phyloP scores from a whole-genome alignment of 2,113 vertebrate species.

The Capreolus pygargus region DNA sequence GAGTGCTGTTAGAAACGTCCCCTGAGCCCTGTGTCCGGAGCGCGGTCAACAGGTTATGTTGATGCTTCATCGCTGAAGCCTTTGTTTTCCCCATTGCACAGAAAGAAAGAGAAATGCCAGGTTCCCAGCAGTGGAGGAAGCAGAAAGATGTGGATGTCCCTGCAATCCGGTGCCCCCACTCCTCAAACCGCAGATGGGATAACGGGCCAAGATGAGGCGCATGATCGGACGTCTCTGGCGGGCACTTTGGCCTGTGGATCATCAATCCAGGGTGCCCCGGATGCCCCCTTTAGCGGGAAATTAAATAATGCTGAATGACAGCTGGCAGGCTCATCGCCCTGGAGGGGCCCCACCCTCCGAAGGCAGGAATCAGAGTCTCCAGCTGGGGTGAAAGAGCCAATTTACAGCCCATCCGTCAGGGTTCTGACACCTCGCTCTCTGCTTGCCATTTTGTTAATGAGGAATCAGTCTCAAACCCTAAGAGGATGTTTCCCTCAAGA shows the following conservation, averaged over 20 bases:
- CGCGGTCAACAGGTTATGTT: rapidly evolving
- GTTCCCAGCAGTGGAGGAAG: rapidly evolving
- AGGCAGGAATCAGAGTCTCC: slow-evolving; percentile 74
- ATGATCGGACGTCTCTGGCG: slow-evolving; percentile 26
- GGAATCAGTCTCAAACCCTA: slow-evolving; percentile 69
- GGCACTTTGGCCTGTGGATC: slow-evolving; percentile 5
- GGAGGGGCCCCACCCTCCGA: slow-evolving; percentile 75
- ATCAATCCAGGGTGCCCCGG: slow-evolving; percentile 60
- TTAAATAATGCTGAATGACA: slow-evolving; percentile 79
- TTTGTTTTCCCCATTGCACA: rapidly evolving
- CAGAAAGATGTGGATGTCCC: not conserved
- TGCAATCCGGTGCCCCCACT: rapidly evolving
- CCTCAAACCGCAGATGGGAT: not conserved
- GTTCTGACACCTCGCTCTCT: slow-evolving; percentile 73
- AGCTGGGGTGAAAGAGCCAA: slow-evolving; percentile 69
- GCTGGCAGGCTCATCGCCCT: slow-evolving; percentile 75
- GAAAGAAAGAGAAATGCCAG: not conserved
- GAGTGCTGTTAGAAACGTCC: rapidly evolving
- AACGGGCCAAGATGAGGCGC: not conserved
- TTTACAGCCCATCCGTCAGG: slow-evolving; percentile 76
- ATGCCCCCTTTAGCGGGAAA: slow-evolving; percentile 54
- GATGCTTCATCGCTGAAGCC: rapidly evolving
- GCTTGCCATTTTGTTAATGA: slow-evolving; percentile 76
- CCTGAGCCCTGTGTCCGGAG: rapidly evolving
- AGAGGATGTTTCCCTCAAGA: slow-evolving; percentile 76